A percentile compares a stretch with the other conserved stretches of the same genome.
phyloP scores from a whole-genome alignment of 1,140 invertebrate genomes.

The Myzus persicae region DNA sequence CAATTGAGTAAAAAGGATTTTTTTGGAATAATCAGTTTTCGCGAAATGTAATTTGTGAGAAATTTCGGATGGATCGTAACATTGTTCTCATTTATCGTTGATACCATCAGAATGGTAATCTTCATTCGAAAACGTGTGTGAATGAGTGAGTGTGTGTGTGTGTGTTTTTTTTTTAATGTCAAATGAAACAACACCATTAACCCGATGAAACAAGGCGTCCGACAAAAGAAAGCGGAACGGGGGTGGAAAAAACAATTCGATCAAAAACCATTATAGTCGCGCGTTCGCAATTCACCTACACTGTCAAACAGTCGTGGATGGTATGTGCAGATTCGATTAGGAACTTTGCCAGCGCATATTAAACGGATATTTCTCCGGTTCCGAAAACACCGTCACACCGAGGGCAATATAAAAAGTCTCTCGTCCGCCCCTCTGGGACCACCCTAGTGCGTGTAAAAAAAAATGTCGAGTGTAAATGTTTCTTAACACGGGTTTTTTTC shows the following conservation, averaged over 20 bases:
- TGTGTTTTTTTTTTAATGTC: neutral
- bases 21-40: neutral
- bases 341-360: conserved; percentile 54
- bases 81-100: neutral
- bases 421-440: neutral
- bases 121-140: neutral
- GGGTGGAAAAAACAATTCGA: conserved; percentile 38
- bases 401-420: conserved; percentile 23
- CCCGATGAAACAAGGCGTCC: neutral
- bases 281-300: neutral
- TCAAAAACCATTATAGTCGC: conserved; percentile 39
- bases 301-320: conserved; percentile 52
- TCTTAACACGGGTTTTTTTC: neutral
- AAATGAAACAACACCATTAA: conserved; percentile 38
- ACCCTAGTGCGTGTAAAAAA: neutral
- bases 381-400: conserved; percentile 10
- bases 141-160: neutral
- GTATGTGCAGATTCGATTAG: conserved; percentile 47
- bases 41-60: conserved; percentile 7
- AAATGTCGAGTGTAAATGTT: conserved; percentile 15
- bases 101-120: neutral
- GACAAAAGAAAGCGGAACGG: neutral
- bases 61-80: neutral
- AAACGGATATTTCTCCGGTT: conserved; percentile 49
- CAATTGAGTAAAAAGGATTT: neutral